Base-by-base conservation (phyloP, 2,888 invertebrate species). In the Pandemis corylana region DNA sequence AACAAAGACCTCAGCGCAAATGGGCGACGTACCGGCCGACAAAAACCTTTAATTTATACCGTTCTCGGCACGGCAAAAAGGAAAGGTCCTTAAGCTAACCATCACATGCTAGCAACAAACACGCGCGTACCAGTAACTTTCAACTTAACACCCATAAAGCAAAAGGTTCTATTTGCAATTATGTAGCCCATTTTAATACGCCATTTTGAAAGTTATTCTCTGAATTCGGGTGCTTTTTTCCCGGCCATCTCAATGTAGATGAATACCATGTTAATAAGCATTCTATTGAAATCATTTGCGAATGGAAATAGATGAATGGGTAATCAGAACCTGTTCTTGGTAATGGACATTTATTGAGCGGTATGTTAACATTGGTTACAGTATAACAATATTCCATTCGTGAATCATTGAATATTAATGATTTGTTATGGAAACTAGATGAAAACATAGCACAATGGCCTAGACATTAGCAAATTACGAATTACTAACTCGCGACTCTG, bases 181-280 rank as follows among this genome's bases (percentile, higher is more conserved):
- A 6, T 36, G n/a, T 10, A 12, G 46, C 44, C 36, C 36, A 46
- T 3, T 15, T 28, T n/a, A 36, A 46, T 65, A 46, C 9, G 65
- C 20, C 7, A 9, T 65, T 65, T 6, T 7, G 28, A 59, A 65
- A 49, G 13, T 46, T 44, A 28, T 10, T 6, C 7, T 10, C 13
- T 12, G 49, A 49, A 36, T 20, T 49, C 65, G 28, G 49, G 4
- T 65, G 28, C 7, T 49, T 65, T 49, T 65, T 65, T 65, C 65
- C 65, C 28, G 49, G 28, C 13, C 20, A 49, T 36, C 28, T 65
- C 13, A 49, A 13, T 36, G 65, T 49, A 49, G 79, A 80, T 79
- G 79, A 84, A 90, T 89, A 87, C 87, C 90, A 92, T 91, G 90
- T 89, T 89, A 91, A 91, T 90, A 88, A 80, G 56, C 51, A 63